Conservation (phyloP, 64 coral and sea anemone species). For the Hydrozoanthus tunicans region DNA sequence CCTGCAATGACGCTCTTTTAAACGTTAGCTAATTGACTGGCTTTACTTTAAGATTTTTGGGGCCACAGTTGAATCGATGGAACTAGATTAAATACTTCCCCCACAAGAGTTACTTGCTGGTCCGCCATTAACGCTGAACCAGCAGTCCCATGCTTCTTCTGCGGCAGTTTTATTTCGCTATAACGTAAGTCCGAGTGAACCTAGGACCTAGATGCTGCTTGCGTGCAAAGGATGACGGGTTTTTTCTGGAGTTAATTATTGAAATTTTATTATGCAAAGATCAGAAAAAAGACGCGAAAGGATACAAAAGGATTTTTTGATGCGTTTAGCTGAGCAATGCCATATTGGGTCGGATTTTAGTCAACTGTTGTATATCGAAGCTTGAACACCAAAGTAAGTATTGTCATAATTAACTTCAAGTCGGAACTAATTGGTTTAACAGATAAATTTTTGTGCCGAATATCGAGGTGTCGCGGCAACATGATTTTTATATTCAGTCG, state of each 20-base stretch:
- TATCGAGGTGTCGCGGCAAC: constrained; percentile 7
- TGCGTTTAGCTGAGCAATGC: constrained; percentile 24
- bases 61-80: constrained; percentile 30
- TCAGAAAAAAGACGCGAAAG: constrained; percentile 36
- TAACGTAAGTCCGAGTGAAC: not conserved
- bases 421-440: not conserved
- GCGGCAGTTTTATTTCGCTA: not conserved
- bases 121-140: constrained; percentile 89
- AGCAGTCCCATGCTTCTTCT: constrained; percentile 7
- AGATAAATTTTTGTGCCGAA: not conserved
- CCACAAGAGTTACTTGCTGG: not conserved
- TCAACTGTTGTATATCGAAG: not conserved
- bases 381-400: constrained; percentile 6
- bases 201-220: not conserved
- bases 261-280: constrained; percentile 7
- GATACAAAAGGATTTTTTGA: constrained; percentile 16
- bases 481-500: constrained; percentile 5
- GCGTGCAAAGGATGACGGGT: constrained; percentile 21
- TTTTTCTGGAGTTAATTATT: not conserved
- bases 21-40: not conserved
- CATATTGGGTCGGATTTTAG: constrained; percentile 2
- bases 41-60: constrained; percentile 16
- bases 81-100: constrained; percentile 23
- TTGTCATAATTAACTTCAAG: not conserved
- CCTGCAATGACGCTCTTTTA: not conserved